These are phyloP conservation scores for Anguilla obscura DNA, from an alignment of 2,797 vertebrate species.

Conservation along the genomic window DNA sequence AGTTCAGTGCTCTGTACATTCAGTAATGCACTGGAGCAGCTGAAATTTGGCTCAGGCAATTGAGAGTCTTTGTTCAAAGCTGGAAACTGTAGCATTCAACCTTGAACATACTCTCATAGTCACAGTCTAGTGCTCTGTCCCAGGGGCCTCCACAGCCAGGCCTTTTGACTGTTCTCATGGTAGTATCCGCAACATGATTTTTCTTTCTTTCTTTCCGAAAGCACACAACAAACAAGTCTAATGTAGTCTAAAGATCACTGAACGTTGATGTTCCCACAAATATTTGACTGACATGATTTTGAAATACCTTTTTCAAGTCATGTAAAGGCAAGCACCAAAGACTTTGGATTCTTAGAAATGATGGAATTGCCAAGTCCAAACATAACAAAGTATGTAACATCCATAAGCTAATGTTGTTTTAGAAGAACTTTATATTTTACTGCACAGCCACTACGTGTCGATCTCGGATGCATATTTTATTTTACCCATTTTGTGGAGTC, in stretches of 20 bases:
- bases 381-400: not conserved
- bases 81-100: slow-evolving; percentile 5
- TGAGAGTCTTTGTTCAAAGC: slow-evolving; percentile 5
- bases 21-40: slow-evolving; percentile 1
- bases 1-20: slow-evolving; percentile 11
- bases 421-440: not conserved
- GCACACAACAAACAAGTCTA: not conserved
- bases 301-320: not conserved
- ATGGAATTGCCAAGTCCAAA: not conserved
- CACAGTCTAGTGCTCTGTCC: not conserved
- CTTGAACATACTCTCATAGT: slow-evolving; percentile 12
- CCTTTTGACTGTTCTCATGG: not conserved
- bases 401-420: not conserved
- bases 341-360: not conserved
- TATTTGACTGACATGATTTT: not conserved
- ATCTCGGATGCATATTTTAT: not conserved
- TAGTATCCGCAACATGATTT: not conserved
- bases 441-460: not conserved
- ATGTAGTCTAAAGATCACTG: not conserved
- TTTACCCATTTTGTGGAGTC: not conserved
- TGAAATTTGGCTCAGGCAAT: slow-evolving; percentile 8
- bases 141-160: not conserved
- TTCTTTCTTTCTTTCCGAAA: not conserved
- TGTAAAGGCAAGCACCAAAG: not conserved
- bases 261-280: not conserved